phyloP scores from a whole-genome alignment of 2,797 vertebrate genomes.

The Sarcoramphus papa region DNA sequence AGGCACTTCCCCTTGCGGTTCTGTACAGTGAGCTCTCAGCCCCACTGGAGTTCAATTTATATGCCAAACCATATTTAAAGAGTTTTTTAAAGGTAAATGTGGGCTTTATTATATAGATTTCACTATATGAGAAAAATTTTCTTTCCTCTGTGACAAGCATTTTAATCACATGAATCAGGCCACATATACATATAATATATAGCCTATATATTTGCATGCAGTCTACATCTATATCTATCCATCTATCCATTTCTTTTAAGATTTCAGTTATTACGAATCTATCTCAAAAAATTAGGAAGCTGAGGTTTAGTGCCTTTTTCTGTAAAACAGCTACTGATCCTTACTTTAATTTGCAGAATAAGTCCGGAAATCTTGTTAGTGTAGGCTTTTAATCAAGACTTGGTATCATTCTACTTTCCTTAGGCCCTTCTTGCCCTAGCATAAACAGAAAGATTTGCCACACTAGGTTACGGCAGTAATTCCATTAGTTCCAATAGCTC shows the following conservation, averaged over 20 bases:
- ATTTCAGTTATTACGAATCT: neutral
- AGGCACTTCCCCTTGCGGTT: neutral
- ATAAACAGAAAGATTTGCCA: neutral
- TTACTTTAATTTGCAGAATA: neutral
- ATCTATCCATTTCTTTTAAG: neutral
- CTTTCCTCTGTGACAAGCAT: neutral
- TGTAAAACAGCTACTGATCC: neutral
- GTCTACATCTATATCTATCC: neutral
- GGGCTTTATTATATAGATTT: neutral
- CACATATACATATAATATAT: neutral
- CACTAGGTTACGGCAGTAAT: neutral
- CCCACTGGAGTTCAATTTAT: neutral
- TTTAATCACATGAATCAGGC: neutral
- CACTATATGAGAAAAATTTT: accelerated
- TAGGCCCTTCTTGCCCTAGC: neutral
- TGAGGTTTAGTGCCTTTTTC: neutral
- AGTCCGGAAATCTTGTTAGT: neutral
- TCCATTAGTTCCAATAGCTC: neutral
- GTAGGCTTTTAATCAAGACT: neutral
- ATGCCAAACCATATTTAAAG: neutral
- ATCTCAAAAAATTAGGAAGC: neutral
- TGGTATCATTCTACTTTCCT: neutral
- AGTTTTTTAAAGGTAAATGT: neutral
- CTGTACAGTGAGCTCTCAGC: neutral
- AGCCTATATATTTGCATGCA: neutral